These are phyloP conservation scores for Dendropsophus ebraccatus DNA, from an alignment of 2,113 vertebrate species.

Conservation along the genomic window DNA sequence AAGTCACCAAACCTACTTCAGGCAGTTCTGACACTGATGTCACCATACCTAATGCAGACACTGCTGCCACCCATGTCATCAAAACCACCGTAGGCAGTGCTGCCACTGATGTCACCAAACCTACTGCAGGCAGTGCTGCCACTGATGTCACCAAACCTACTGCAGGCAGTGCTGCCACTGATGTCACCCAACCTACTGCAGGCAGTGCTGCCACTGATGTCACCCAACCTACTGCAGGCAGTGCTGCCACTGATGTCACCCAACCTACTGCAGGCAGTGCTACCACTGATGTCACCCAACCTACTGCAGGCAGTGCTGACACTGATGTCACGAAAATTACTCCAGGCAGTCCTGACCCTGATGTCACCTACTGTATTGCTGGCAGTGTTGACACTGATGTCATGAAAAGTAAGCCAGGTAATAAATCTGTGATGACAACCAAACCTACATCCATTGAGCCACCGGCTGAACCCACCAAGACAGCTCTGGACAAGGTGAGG, in stretches of 20 bases:
- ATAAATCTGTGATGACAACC: no score
- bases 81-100: no score
- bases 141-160: neutral
- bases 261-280: no score
- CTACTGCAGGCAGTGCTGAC: neutral
- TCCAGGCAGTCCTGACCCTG: neutral
- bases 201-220: no score
- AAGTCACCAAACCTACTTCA: no score
- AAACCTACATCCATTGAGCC: neutral
- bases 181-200: neutral
- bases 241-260: no score
- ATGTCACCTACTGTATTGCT: neutral
- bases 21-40: no score
- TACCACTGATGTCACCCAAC: no score
- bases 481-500: conserved; percentile 22
- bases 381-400: neutral
- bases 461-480: neutral
- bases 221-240: no score
- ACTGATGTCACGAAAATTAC: neutral
- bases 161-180: neutral
- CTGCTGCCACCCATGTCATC: no score
- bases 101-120: neutral
- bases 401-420: neutral
- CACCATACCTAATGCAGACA: no score
- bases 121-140: neutral